These are phyloP conservation scores for Falco novaeseelandiae DNA, from an alignment of 2,797 vertebrate species.

Conservation along the genomic window DNA sequence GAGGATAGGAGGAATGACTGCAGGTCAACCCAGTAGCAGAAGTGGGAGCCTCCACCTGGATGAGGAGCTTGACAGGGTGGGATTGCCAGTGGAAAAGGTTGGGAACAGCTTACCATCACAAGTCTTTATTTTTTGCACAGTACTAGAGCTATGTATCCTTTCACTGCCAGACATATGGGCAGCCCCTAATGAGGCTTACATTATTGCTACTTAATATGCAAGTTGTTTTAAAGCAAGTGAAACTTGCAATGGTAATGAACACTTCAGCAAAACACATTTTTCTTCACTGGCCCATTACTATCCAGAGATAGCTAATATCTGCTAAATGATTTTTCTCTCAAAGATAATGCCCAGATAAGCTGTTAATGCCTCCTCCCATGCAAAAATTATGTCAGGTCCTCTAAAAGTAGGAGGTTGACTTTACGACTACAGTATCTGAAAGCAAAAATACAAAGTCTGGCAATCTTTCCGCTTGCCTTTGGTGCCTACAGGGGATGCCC, in stretches of 20 bases:
- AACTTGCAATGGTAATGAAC: slow-evolving; percentile 38
- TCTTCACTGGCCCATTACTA: slow-evolving; percentile 44
- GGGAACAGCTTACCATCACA: background rate
- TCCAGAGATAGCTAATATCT: slow-evolving; percentile 29
- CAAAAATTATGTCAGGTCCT: background rate
- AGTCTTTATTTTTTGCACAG: background rate
- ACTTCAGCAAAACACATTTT: slow-evolving; percentile 57
- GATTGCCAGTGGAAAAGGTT: background rate
- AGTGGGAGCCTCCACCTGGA: background rate
- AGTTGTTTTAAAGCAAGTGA: slow-evolving; percentile 58
- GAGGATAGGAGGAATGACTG: background rate
- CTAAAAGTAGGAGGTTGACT: background rate
- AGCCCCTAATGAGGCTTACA: slow-evolving; percentile 61
- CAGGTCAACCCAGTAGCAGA: background rate
- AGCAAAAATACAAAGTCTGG: background rate
- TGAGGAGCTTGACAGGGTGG: background rate
- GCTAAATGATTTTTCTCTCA: slow-evolving; percentile 33
- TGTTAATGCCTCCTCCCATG: background rate
- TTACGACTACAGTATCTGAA: background rate
- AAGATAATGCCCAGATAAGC: slow-evolving; percentile 10
- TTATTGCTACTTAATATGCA: slow-evolving; percentile 66
- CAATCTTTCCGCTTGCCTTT: background rate
- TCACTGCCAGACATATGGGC: slow-evolving; percentile 26
- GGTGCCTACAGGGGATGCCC: background rate
- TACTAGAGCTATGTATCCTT: background rate